Conservation (phyloP, 1,140 invertebrate species). For the Cryptotermes secundus region DNA sequence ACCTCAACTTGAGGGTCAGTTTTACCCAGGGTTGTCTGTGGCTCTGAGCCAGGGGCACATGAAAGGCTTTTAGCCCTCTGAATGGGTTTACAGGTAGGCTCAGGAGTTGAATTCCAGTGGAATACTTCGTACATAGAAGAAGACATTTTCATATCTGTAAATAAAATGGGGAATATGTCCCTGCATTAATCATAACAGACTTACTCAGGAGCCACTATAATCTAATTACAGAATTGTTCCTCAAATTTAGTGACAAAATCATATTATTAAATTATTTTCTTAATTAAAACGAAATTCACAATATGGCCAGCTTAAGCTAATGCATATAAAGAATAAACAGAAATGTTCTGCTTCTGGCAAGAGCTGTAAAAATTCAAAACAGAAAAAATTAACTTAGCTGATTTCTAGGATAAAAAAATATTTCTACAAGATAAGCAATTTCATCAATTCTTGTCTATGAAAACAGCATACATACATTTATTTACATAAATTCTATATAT, state of each 20-base stretch:
- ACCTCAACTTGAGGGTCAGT: slow-evolving; percentile 1
- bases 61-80: slow-evolving; percentile 48
- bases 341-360: background rate
- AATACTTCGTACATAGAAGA: slow-evolving; percentile 76
- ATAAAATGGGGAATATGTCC: slow-evolving; percentile 37
- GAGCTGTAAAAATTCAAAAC: background rate
- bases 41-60: slow-evolving; percentile 43
- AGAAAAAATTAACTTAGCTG: background rate
- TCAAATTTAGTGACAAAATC: background rate
- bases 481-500: background rate
- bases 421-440: background rate
- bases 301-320: background rate
- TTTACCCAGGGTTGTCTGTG: background rate
- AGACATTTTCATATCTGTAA: slow-evolving; percentile 67
- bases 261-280: background rate
- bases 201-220: background rate
- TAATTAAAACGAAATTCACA: background rate
- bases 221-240: background rate
- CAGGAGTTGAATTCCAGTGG: slow-evolving; percentile 61
- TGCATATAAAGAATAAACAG: background rate
- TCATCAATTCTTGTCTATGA: background rate
- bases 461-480: background rate
- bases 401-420: background rate
- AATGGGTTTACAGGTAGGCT: slow-evolving; percentile 39
- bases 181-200: background rate